Evolutionary conservation across 2,113 vertebrate species (phyloP).

Genomic region (Onychostoma macrolepis): DNA sequence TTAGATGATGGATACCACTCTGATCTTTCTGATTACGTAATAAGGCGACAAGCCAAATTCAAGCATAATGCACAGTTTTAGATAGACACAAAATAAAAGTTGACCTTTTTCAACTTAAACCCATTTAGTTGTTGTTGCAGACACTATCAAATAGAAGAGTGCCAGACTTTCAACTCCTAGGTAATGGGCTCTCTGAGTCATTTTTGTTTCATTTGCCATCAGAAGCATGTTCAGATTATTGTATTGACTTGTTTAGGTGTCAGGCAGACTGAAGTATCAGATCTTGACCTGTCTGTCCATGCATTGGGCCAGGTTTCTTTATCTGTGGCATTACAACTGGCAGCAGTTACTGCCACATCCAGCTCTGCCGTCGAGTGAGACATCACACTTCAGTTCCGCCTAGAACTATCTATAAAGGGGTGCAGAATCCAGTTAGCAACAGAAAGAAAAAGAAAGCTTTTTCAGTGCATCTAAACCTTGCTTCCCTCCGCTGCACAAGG

Average conservation of each 20-base stretch:
- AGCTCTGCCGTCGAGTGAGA: background rate
- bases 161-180: background rate
- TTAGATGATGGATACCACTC: constrained; percentile 62
- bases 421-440: constrained; percentile 10
- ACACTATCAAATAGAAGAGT: background rate
- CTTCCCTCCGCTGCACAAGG: constrained; percentile 44
- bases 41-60: constrained; percentile 45
- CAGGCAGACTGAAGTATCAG: background rate
- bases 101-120: background rate
- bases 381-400: background rate
- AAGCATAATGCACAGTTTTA: background rate
- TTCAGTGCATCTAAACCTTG: background rate
- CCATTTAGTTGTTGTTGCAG: background rate
- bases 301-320: constrained; percentile 7
- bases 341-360: constrained; percentile 11
- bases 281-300: background rate
- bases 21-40: constrained; percentile 36
- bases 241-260: constrained; percentile 34
- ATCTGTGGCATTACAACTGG: constrained; percentile 13
- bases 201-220: constrained; percentile 50
- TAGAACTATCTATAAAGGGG: background rate
- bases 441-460: constrained; percentile 20
- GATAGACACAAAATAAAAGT: background rate
- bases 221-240: constrained; percentile 50
- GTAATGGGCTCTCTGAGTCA: constrained; percentile 51